Evolutionary conservation across 2,113 vertebrate genomes (phyloP).

Genomic region (Notothenia coriiceps): DNA sequence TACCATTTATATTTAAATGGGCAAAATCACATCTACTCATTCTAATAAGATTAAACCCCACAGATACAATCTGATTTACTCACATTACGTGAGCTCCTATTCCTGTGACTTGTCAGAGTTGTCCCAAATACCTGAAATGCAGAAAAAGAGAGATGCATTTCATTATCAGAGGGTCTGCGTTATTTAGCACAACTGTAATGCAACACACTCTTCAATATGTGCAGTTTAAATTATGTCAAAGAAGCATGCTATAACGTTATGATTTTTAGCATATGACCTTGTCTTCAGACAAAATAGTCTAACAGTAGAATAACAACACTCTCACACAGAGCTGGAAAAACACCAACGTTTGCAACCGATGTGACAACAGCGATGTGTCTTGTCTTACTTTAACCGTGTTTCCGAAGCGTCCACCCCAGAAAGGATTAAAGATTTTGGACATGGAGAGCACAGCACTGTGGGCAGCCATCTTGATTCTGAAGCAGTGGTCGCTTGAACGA

Average conservation of each 20-base stretch:
- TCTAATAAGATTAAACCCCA: background rate
- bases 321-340: background rate
- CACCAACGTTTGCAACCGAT: background rate
- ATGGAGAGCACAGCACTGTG: constrained; percentile 67
- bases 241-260: background rate
- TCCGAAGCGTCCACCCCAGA: constrained; percentile 69
- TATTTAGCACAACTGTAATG: background rate
- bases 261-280: constrained; percentile 70
- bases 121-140: constrained; percentile 77
- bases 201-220: too few relatives aligned
- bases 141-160: background rate
- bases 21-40: constrained; percentile 2
- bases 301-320: too few relatives aligned
- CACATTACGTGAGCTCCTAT: constrained; percentile 63
- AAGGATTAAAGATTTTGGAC: constrained; percentile 74
- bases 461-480: constrained; percentile 79
- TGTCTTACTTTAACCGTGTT: constrained; percentile 78
- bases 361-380: background rate
- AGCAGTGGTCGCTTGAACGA: background rate
- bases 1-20: background rate
- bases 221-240: background rate
- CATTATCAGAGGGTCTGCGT: background rate
- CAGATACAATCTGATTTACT: constrained; percentile 41
- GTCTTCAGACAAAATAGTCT: constrained; percentile 6
- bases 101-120: constrained; percentile 65